Conservation (phyloP, 2,797 vertebrate genomes). For the Ibycter americanus region DNA sequence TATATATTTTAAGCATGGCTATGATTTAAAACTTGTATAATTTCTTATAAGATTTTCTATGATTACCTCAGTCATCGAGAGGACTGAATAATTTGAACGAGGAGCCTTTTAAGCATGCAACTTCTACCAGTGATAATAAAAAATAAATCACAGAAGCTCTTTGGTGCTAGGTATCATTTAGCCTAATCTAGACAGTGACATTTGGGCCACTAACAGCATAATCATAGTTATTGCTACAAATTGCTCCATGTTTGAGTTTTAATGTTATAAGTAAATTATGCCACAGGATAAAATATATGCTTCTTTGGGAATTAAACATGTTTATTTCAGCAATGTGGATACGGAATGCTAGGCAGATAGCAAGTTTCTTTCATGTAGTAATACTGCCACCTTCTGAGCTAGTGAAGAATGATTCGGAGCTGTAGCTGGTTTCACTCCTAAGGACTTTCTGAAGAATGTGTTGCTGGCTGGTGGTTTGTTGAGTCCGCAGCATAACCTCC, state of each 20-base stretch:
- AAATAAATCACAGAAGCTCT: conserved; percentile 77
- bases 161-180: conserved; percentile 76
- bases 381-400: conserved; percentile 93
- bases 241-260: conserved; percentile 82
- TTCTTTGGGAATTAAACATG: conserved; percentile 81
- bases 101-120: conserved; percentile 67
- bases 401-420: conserved; percentile 70
- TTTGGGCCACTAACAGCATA: conserved; percentile 79
- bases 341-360: not conserved
- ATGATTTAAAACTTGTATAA: conserved; percentile 53
- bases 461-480: conserved; percentile 54
- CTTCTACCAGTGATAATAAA: conserved; percentile 74
- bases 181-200: conserved; percentile 77
- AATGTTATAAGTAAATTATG: conserved; percentile 84
- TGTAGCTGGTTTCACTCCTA: not conserved
- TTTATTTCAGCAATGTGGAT: conserved; percentile 76
- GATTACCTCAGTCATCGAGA: conserved; percentile 34
- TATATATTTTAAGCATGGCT: conserved; percentile 3
- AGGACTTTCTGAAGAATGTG: conserved; percentile 32
- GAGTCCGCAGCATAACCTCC: conserved; percentile 34
- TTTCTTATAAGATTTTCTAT: conserved; percentile 56
- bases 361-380: conserved; percentile 80
- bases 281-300: conserved; percentile 78
- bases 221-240: conserved; percentile 83
- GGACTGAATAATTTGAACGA: conserved; percentile 60